Base-by-base conservation (phyloP, 2,113 vertebrate species). In the Poeciliopsis retropinna region DNA sequence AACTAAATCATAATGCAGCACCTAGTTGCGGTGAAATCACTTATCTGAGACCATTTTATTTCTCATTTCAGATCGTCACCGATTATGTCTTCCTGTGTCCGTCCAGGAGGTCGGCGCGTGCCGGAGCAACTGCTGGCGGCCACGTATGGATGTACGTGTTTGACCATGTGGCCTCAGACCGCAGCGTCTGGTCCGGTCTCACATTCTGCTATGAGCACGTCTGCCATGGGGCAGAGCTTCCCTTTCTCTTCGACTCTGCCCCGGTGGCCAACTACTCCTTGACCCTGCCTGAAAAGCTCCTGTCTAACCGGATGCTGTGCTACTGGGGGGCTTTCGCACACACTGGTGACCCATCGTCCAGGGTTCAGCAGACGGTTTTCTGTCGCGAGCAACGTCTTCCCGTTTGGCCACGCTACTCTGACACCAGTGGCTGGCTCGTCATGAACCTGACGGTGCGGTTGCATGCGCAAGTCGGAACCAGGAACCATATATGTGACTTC, bases 41-140 rank as follows among this genome's bases (percentile, higher is more conserved):
- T 57, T 32, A 32, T 27, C 17, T 31, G 3, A 63, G 7, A 5
- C 19, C 64, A 4, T 70, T 12, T 62, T 27, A 29, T 32, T 67
- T 72, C 41, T 85, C 13, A 30, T 67, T 31, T 19, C 70, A 95
- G 94, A 94, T 95, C 12, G 83, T 95, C 25, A 95, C 94, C 0
- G 94, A 95, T 79, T 95, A 87, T 22, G 68, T 95, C 64, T 95
- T 95, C 80, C 84, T 93, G 75, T 95, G 94, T 83, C 94, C 94
- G 0, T 79, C 93, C 27, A 85, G 93, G 64, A 81, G 79, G 73
- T 82, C 92, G 0, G 92, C 93, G 0, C 90, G 88, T 5, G 68
- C 87, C 0, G 87, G 66, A 34, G 67, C 71, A 2, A 67, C 28
- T 12, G 29, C 30, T 0, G 91, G 91, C 19, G 90, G 90, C 64